A percentile compares a stretch with the other conserved stretches of the same genome.
Evolutionary conservation across 2,113 vertebrate species (phyloP).

Genomic region (Aepyceros melampus): DNA sequence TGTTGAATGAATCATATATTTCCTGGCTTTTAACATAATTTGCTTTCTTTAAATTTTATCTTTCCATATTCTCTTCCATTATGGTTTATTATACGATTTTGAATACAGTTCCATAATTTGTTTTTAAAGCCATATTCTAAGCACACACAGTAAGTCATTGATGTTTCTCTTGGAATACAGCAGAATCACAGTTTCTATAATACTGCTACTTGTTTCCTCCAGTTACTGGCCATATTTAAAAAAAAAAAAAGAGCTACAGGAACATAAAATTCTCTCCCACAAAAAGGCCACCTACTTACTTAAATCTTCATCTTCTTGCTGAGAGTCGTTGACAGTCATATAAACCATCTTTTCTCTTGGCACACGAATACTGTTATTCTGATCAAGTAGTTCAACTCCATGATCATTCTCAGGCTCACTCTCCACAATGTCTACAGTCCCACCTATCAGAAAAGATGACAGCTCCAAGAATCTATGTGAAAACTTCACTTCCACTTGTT

Average conservation of each 20-base stretch:
- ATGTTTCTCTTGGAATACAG: not conserved
- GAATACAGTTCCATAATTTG: not conserved
- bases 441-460: constrained; percentile 82
- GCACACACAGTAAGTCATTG: constrained; percentile 10
- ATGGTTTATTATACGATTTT: not conserved
- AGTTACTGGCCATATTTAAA: not conserved
- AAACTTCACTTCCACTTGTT: constrained; percentile 28
- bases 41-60: not conserved
- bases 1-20: constrained; percentile 24
- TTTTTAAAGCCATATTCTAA: constrained; percentile 35
- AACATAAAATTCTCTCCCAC: constrained; percentile 73
- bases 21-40: constrained; percentile 21
- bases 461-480: constrained; percentile 57
- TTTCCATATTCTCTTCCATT: not conserved
- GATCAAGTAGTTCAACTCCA: constrained; percentile 87
- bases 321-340: constrained; percentile 96
- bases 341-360: constrained; percentile 98
- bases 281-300: constrained; percentile 87
- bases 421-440: constrained; percentile 94
- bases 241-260: not conserved
- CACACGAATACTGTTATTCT: constrained; percentile 87
- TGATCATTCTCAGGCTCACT: constrained; percentile 91
- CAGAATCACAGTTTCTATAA: not conserved
- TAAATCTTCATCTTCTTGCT: constrained; percentile 92
- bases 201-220: constrained; percentile 7